Evolutionary conservation across 2,888 invertebrate genomes (phyloP), one percentile per base, ranked within the genome.

Genomic region (Arctia plantaginis): DNA sequence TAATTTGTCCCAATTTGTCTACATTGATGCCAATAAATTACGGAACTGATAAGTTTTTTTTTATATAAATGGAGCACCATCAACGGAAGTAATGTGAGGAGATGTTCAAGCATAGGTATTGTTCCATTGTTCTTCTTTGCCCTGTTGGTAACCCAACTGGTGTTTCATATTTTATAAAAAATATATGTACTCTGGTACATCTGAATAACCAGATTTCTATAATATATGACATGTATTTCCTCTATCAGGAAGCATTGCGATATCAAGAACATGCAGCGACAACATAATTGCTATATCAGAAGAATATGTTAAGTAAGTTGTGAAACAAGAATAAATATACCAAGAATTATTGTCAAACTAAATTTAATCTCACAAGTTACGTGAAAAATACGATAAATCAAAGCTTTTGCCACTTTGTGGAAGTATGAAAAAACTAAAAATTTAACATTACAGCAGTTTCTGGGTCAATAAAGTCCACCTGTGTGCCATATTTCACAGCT

Each of bases 391-490:
- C 72, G 67, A 73, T 83, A 82, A 84, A 79, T 84, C 73, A 77
- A 72, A 76, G 6, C 27, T 71, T 65, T 77, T 66, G 35, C 79
- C 67, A 72, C 62, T 59, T 62, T 77, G 76, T 77, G 72, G 44
- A 75, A 78, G 73, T 71, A 74, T 77, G 78, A 82, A 78, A 74
- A 79, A 82, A 79, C 71, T 77, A 23, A 69, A 80, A 82, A 77
- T 79, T 80, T 68, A 41, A 78, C 80, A 77, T 77, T 81, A 71
- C 73, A 83, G 72, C 81, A 77, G 72, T 83, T 85, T 77, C 76
- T 82, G 71, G 73, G 78, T 80, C 80, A 80, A 82, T 85, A 83
- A 82, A 83, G 66, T 74, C 82, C 85, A 85, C 84, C 84, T 85
- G 84, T 67, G 70, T 41, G 72, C 79, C 39, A 82, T 85, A 83